Conservation (phyloP, 2,888 invertebrate species). For the Calameuta idolon region DNA sequence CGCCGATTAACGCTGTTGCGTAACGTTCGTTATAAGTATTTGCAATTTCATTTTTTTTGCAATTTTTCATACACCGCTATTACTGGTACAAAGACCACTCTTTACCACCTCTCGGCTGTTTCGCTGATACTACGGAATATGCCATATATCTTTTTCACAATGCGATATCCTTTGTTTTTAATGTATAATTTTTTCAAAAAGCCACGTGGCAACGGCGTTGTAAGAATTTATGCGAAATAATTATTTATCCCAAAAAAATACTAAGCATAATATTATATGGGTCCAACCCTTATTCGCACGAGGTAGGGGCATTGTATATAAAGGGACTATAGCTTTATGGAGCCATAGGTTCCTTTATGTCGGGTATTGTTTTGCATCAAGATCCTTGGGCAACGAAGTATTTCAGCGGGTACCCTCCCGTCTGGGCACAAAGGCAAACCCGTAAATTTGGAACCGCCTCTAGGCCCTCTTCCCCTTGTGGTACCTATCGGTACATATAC, state of each 20-base stretch:
- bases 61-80: neutral
- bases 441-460: slow-evolving; percentile 2
- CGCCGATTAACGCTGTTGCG: neutral
- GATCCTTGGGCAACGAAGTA: neutral
- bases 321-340: neutral
- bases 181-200: neutral
- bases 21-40: neutral
- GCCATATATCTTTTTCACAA: neutral
- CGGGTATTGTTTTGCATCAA: neutral
- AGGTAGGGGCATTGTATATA: neutral
- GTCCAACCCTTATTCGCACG: neutral
- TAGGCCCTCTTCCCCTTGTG: neutral
- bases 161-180: neutral
- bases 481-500: neutral
- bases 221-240: neutral
- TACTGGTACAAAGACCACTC: neutral
- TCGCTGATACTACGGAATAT: too few species aligned
- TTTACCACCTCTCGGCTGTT: neutral
- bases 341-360: neutral
- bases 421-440: neutral
- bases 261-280: neutral
- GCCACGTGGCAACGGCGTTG: too few species aligned
- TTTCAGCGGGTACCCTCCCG: neutral
- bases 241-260: neutral
- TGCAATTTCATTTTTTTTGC: neutral